phyloP scores from a whole-genome alignment of 2,888 invertebrate genomes.

The Aleiodes testaceus region DNA sequence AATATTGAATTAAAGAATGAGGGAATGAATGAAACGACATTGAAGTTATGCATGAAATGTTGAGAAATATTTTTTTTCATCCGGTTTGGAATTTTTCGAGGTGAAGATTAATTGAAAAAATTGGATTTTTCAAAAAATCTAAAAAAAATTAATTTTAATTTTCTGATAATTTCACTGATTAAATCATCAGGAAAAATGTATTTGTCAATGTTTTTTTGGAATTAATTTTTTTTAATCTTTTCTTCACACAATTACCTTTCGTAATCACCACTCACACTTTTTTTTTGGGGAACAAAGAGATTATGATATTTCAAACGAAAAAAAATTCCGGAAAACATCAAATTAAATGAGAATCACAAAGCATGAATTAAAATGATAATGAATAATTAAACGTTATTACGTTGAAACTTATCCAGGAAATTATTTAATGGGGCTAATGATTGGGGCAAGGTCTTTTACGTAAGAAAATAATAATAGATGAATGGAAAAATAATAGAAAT shows the following conservation, averaged over 20 bases:
- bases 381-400: constrained; percentile 16
- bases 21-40: not conserved
- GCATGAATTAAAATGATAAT: not conserved
- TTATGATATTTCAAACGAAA: not conserved
- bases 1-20: constrained; percentile 9
- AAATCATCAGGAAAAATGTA: too few relatives aligned
- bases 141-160: too few relatives aligned
- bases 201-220: too few relatives aligned
- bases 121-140: too few relatives aligned
- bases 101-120: too few relatives aligned
- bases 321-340: constrained; percentile 2
- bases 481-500: not conserved
- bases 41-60: too few relatives aligned
- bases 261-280: too few relatives aligned
- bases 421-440: constrained; percentile 19
- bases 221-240: too few relatives aligned
- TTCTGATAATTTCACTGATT: too few relatives aligned
- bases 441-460: not conserved
- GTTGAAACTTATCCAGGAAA: constrained; percentile 12
- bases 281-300: not conserved
- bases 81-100: too few relatives aligned
- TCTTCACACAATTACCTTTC: too few relatives aligned
- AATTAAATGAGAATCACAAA: constrained; percentile 2
- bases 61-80: too few relatives aligned
- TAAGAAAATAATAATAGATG: constrained; percentile 2